Percentiles rank a stretch among this genome's conserved stretches.
Evolutionary conservation across 2,888 invertebrate genomes (phyloP).

Genomic region (Troilus luridus): DNA sequence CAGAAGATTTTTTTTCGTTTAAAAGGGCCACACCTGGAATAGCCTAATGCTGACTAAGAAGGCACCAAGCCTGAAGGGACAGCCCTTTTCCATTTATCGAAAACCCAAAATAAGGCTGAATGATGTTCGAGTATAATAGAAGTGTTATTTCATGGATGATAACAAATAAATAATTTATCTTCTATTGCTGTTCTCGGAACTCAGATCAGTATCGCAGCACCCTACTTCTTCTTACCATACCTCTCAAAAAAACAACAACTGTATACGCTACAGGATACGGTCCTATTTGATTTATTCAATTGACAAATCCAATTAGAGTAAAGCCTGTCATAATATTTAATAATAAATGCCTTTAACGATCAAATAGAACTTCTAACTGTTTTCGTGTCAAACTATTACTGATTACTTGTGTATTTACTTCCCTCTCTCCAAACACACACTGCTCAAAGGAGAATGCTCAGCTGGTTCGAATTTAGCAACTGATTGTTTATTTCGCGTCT

Average conservation of each 20-base stretch:
- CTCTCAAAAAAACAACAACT: too few relatives aligned
- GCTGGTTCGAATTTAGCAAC: neutral
- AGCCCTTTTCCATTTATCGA: neutral
- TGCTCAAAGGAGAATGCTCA: neutral
- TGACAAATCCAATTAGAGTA: neutral
- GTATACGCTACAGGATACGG: too few relatives aligned
- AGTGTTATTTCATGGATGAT: too few relatives aligned
- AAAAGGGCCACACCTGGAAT: neutral
- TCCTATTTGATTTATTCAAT: neutral
- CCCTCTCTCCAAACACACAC: neutral
- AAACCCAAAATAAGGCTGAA: neutral
- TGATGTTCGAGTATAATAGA: too few relatives aligned
- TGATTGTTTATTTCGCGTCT: constrained; percentile 19
- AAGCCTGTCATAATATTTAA: neutral
- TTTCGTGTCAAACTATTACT: neutral
- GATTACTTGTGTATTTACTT: neutral
- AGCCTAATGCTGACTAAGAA: neutral
- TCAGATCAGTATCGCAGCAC: too few relatives aligned
- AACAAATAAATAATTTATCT: too few relatives aligned
- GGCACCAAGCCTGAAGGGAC: neutral
- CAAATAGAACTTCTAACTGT: neutral
- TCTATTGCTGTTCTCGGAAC: too few relatives aligned
- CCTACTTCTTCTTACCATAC: too few relatives aligned
- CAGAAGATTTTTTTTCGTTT: neutral
- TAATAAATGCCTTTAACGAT: neutral